A percentile compares a stretch with the other conserved stretches of the same genome.
Evolutionary conservation across 2,113 vertebrate species (phyloP).

Genomic region (Phalacrocorax pelagicus): DNA sequence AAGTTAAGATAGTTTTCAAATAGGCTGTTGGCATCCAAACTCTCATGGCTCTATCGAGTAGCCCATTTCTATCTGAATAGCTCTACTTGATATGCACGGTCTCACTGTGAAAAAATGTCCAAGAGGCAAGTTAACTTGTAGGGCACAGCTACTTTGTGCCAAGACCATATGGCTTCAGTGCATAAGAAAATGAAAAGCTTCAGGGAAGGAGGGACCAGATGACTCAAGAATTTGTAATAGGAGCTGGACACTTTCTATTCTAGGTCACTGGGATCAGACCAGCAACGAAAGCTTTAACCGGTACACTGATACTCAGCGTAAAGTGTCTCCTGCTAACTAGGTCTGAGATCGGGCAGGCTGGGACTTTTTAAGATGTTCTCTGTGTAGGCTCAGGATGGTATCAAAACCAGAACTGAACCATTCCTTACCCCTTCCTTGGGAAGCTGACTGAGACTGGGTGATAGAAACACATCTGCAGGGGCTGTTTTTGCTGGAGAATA

Average conservation of each 20-base stretch:
- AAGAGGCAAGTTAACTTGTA: conserved; percentile 15
- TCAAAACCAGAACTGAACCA: not conserved
- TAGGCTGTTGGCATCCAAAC: not conserved
- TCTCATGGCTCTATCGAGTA: not conserved
- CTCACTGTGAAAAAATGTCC: not conserved
- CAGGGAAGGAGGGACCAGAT: not conserved
- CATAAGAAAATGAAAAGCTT: conserved; percentile 10
- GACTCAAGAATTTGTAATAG: conserved; percentile 17
- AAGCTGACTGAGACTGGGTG: not conserved
- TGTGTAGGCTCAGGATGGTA: not conserved
- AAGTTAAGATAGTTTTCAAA: conserved; percentile 23
- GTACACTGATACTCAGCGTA: rapidly evolving
- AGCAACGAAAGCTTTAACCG: not conserved
- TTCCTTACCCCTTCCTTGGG: not conserved
- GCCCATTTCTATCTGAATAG: conserved; percentile 23
- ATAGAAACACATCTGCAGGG: not conserved
- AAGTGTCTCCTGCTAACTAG: not conserved
- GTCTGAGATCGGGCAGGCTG: not conserved
- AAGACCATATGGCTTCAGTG: not conserved
- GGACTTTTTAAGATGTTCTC: not conserved
- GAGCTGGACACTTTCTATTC: not conserved
- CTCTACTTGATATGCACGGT: conserved; percentile 29
- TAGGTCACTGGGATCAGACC: not conserved
- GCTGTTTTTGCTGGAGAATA: not conserved
- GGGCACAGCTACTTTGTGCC: conserved; percentile 20